Percentiles rank a stretch among this genome's conserved stretches.
These are phyloP conservation scores for Drosophila punjabiensis DNA, from an alignment of 1,140 invertebrate genomes.

Conservation along the genomic window DNA sequence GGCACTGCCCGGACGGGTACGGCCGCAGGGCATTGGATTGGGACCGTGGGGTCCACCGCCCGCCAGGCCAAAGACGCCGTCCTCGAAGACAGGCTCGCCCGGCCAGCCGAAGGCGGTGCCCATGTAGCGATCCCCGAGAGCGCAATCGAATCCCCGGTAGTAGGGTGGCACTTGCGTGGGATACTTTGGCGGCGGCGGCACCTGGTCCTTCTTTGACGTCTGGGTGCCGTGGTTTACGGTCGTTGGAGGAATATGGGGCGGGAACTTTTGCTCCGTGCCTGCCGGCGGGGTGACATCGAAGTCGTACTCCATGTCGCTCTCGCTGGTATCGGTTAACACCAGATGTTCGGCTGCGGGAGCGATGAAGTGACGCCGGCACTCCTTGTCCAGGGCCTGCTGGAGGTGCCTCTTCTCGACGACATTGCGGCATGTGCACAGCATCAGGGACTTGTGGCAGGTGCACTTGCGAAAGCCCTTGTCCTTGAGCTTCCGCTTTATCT, in stretches of 20 bases:
- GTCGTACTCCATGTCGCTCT: constrained; percentile 77
- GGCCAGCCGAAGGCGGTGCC: constrained; percentile 67
- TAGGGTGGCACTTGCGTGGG: constrained; percentile 39
- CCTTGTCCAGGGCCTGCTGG: constrained; percentile 46
- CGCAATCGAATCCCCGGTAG: constrained; percentile 56
- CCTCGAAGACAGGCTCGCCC: constrained; percentile 52
- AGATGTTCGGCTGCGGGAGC: constrained; percentile 41
- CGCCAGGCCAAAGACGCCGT: constrained; percentile 48
- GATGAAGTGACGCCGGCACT: constrained; percentile 59
- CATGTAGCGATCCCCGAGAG: constrained; percentile 62
- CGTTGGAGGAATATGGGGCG: constrained; percentile 6
- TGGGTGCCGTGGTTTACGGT: constrained; percentile 61
- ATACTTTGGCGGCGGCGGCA: constrained; percentile 33
- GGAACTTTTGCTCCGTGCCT: constrained; percentile 30
- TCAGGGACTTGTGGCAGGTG: constrained; percentile 63
- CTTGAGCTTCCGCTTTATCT: constrained; percentile 71
- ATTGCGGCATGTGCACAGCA: constrained; percentile 68
- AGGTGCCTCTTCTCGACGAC: constrained; percentile 58
- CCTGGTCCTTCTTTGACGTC: constrained; percentile 40
- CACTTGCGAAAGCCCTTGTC: constrained; percentile 71
- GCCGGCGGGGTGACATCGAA: constrained; percentile 74
- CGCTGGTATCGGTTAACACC: constrained; percentile 74
- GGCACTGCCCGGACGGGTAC: neutral
- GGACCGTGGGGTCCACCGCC: constrained; percentile 51
- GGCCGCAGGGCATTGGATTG: constrained; percentile 38